Conservation (phyloP, 1,140 invertebrate genomes). For the Drosophila ironensis region DNA sequence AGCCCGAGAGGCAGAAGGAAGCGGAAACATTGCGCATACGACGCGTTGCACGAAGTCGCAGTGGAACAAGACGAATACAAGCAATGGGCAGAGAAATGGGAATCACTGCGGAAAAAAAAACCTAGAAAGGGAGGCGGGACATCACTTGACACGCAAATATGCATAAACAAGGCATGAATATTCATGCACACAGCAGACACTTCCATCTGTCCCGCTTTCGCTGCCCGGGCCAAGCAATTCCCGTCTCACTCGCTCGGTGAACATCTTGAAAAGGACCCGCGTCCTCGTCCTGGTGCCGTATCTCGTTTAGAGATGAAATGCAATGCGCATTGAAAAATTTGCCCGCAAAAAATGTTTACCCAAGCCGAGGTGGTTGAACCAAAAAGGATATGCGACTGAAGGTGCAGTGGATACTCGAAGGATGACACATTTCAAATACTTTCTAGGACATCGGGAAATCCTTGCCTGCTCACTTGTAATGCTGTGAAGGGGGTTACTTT, state of each 20-base stretch:
- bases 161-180: constrained; percentile 81
- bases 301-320: constrained; percentile 81
- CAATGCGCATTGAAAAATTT: constrained; percentile 78
- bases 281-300: constrained; percentile 48
- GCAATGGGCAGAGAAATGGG: constrained; percentile 32
- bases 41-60: constrained; percentile 36
- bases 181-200: constrained; percentile 61
- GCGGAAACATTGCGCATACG: constrained; percentile 65
- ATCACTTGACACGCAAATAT: constrained; percentile 81
- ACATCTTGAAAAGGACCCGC: constrained; percentile 62
- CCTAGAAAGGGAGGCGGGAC: constrained; percentile 10
- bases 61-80: constrained; percentile 18
- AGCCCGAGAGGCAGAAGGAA: constrained; percentile 37
- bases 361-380: constrained; percentile 44
- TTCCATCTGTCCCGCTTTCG: constrained; percentile 6
- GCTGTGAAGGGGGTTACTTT: not conserved
- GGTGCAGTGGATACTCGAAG: constrained; percentile 6
- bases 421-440: no score
- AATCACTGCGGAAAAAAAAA: constrained; percentile 19
- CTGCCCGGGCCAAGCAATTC: no score
- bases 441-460: no score
- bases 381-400: constrained; percentile 33
- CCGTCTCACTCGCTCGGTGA: constrained; percentile 4
- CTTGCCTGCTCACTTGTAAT: no score
- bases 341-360: constrained; percentile 57